Conservation (phyloP, 1,140 invertebrate species). For the Adelges cooleyi region DNA sequence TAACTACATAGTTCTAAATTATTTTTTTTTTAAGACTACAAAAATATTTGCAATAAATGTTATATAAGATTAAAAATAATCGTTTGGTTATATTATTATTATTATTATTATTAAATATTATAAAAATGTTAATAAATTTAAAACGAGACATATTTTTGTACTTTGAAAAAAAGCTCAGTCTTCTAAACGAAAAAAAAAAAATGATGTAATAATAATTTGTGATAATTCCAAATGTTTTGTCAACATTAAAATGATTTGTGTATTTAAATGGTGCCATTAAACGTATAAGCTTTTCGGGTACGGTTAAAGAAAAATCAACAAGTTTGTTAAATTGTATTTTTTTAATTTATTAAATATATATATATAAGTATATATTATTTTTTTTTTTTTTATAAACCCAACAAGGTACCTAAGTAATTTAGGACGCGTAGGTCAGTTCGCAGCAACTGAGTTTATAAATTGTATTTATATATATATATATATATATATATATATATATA, state of each 20-base stretch:
- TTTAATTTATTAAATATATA: too few relatives aligned
- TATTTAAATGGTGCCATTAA: conserved; percentile 21
- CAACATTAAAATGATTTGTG: conserved; percentile 5
- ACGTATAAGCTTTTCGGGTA: conserved; percentile 9
- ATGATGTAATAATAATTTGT: conserved; percentile 20
- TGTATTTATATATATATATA: too few relatives aligned
- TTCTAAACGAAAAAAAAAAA: neutral
- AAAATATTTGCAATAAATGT: conserved; percentile 22
- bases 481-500: too few relatives aligned
- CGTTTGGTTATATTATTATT: conserved; percentile 7
- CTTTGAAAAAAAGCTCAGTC: conserved; percentile 22
- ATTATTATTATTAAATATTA: too few relatives aligned
- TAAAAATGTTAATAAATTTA: neutral
- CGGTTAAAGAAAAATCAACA: conserved; percentile 20
- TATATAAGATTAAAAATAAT: conserved; percentile 15
- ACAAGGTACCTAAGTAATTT: conserved; percentile 22
- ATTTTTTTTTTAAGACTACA: conserved; percentile 23
- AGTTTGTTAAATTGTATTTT: neutral
- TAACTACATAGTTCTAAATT: conserved; percentile 8
- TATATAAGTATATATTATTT: too few relatives aligned
- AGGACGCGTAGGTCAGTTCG: conserved; percentile 12
- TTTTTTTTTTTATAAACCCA: conserved; percentile 23
- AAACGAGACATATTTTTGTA: conserved; percentile 24
- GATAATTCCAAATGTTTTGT: conserved; percentile 24
- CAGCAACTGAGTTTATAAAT: neutral